Evolutionary conservation across 2,797 vertebrate genomes (phyloP), one percentile per base, ranked within the genome.

Genomic region (Sternarchorhynchus goeldii): DNA sequence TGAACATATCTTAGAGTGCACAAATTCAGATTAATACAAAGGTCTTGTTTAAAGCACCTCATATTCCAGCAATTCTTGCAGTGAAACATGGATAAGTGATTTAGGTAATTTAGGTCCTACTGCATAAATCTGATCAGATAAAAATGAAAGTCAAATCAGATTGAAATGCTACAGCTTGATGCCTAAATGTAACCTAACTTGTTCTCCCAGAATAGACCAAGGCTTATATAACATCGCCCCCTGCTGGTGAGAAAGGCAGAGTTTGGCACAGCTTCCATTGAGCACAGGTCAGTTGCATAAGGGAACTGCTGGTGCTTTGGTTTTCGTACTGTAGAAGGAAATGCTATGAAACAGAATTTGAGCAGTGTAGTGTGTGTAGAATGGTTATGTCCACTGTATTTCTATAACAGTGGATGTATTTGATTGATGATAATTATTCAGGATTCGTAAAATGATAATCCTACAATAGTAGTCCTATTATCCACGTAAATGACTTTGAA

Each of bases 171-270:
- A 50, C 31, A 18, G 16, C 57, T 39, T 55, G 10, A 12, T 72
- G 50, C 29, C 18, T 31, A 70, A 18, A 6, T 14, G 20, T 73
- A 39, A 21, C 34, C 39, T 21, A 1, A 17, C 59, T 17, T 16
- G 17, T 4, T n/a, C 32, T 16, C 32, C 32, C 34, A 20, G 8
- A 50, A 50, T 50, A 50, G 31, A 55, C 7, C 65, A 85, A 65
- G 17, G 55, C 29, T 76, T 50, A 59, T 62, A 29, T 64, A 77
- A 83, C 68, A 78, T 55, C 53, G 56, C 72, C 79, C 34, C 66
- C 82, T 84, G 76, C 81, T 81, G 84, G 82, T 58, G 20, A 80
- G 60, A 60, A 75, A 72, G 63, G 1, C 70, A 63, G 34, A 45
- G 34, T n/a, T 65, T 67, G 34, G 53, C 60, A 55, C 25, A 4